phyloP scores from a whole-genome alignment of 2,888 invertebrate genomes.

The Nemurella pictetii region DNA sequence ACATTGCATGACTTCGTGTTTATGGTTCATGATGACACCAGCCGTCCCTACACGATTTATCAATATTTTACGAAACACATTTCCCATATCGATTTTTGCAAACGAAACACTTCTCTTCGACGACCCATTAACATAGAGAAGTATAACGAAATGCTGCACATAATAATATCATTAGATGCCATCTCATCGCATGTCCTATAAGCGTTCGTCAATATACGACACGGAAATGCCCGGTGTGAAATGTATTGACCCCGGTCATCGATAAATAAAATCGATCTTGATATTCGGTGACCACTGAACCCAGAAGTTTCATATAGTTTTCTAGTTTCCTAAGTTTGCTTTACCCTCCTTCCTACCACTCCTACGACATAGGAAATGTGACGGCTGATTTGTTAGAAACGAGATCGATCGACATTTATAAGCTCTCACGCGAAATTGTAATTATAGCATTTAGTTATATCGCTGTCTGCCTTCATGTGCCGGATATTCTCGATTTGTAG shows the following conservation, averaged over 20 bases:
- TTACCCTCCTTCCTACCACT: no score
- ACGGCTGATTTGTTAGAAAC: neutral
- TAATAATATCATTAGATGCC: slow-evolving; percentile 2
- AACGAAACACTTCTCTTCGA: neutral
- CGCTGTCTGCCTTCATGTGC: no score
- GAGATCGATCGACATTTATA: neutral
- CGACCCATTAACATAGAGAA: neutral
- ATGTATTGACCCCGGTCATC: neutral
- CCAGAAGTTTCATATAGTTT: neutral
- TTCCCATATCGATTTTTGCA: neutral
- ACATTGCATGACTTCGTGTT: neutral
- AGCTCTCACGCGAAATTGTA: no score
- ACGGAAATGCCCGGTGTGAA: neutral
- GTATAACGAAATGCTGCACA: neutral
- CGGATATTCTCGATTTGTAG: no score
- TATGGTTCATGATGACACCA: neutral
- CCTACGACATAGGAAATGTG: neutral
- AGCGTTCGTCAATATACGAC: neutral
- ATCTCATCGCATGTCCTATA: no score
- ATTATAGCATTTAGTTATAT: no score
- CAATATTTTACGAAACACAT: neutral
- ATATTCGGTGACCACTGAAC: neutral
- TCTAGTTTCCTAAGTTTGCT: no score
- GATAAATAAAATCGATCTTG: neutral
- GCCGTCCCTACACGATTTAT: neutral